Conservation (phyloP, 2,797 vertebrate species). For the Ambastaia sidthimunki region DNA sequence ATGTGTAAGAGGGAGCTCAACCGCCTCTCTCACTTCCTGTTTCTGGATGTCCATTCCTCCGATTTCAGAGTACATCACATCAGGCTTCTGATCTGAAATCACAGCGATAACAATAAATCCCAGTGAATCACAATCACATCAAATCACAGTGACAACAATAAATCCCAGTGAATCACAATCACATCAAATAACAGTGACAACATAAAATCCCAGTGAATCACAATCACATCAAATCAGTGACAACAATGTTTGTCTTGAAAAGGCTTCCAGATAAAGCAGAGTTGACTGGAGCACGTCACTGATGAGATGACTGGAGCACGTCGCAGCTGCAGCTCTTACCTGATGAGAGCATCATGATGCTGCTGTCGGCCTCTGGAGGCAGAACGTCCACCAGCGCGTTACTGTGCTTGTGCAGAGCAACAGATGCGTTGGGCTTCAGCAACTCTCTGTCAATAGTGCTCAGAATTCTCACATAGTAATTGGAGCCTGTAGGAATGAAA, state of each 20-base stretch:
- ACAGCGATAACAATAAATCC: background rate
- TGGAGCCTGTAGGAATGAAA: slow-evolving; percentile 80
- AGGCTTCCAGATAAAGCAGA: no score
- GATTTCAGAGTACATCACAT: slow-evolving; percentile 94
- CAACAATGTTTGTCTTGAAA: no score
- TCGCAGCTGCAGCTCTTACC: slow-evolving; percentile 71
- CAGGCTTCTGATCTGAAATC: slow-evolving; percentile 90
- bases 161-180: no score
- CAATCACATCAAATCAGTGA: no score
- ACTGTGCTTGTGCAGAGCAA: slow-evolving; percentile 96
- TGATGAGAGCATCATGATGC: slow-evolving; percentile 96
- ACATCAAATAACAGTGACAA: no score
- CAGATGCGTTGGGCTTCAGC: slow-evolving; percentile 93
- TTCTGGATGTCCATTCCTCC: slow-evolving; percentile 99
- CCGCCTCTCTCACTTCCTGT: slow-evolving; percentile 94
- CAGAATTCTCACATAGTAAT: slow-evolving; percentile 94
- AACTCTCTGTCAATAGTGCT: slow-evolving; percentile 96
- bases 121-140: no score
- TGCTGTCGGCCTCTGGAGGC: slow-evolving; percentile 94
- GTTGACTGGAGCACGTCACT: no score
- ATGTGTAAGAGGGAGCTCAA: slow-evolving; percentile 95
- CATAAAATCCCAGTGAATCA: no score
- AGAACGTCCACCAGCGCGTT: slow-evolving; percentile 94
- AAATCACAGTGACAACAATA: no score
- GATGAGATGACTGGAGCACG: no score